These are phyloP conservation scores for Papilio dardanus DNA, from an alignment of 1,140 invertebrate species.

Conservation along the genomic window DNA sequence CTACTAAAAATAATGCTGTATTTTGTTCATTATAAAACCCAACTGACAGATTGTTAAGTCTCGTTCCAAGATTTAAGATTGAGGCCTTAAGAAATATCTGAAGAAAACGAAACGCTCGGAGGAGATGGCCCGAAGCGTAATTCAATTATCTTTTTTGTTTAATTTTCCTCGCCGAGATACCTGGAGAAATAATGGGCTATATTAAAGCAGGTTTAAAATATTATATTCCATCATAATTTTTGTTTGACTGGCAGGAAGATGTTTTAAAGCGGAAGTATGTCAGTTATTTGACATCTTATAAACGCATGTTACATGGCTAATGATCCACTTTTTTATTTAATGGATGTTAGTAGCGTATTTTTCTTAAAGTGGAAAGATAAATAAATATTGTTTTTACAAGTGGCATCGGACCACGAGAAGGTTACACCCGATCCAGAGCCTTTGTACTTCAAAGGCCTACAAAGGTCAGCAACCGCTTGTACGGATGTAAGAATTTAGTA, in stretches of 20 bases:
- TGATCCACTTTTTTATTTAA: not conserved
- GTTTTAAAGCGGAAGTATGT: not conserved
- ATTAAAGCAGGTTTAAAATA: not conserved
- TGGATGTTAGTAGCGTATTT: not conserved
- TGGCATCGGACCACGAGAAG: constrained; percentile 4
- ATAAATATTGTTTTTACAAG: constrained; percentile 22
- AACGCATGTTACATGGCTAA: not conserved
- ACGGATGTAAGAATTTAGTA: constrained; percentile 4
- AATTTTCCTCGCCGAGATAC: constrained; percentile 6
- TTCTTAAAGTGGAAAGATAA: constrained; percentile 1
- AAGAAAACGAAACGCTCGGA: constrained; percentile 7
- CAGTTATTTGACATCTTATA: not conserved
- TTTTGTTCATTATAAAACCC: constrained; percentile 1
- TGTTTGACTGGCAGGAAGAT: not conserved
- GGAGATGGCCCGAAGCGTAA: not conserved
- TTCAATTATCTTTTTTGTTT: constrained; percentile 25
- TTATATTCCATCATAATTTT: not conserved
- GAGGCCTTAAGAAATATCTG: not conserved
- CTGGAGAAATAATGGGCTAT: constrained; percentile 14
- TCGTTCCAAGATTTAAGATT: constrained; percentile 8
- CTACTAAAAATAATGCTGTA: too few species aligned
- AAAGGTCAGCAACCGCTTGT: not conserved
- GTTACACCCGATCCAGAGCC: not conserved
- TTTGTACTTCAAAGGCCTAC: constrained; percentile 15
- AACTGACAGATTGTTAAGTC: constrained; percentile 2